Evolutionary conservation across 2,113 vertebrate species (phyloP).

Genomic region (Hypomesus transpacificus): DNA sequence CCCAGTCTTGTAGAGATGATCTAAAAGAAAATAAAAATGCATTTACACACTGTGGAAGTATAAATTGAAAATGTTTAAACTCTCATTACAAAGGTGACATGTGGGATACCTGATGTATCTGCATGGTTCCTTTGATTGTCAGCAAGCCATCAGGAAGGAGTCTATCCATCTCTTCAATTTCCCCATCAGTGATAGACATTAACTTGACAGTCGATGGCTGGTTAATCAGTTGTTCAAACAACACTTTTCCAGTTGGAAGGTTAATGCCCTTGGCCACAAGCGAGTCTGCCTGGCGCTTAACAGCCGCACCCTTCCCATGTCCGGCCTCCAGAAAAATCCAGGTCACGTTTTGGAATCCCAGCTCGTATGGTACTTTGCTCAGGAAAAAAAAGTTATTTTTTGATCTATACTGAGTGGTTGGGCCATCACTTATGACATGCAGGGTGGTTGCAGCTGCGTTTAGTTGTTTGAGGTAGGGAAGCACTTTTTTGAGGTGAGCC

Average conservation of each 20-base stretch:
- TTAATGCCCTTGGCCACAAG: not conserved
- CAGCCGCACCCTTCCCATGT: constrained; percentile 10
- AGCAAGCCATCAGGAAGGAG: constrained; percentile 12
- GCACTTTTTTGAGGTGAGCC: not conserved
- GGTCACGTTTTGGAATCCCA: not conserved
- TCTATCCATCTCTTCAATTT: constrained; percentile 12
- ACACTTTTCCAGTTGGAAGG: not conserved
- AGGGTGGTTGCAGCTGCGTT: constrained; percentile 2
- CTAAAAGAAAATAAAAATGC: not conserved
- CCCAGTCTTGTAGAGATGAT: not conserved
- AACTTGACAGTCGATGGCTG: constrained; percentile 9
- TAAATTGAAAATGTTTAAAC: not conserved
- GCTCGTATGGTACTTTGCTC: constrained; percentile 4
- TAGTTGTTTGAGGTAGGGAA: not conserved
- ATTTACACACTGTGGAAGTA: not conserved
- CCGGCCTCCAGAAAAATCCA: constrained; percentile 6
- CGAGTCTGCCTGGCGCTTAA: not conserved
- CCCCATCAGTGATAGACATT: constrained; percentile 10
- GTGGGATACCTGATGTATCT: constrained; percentile 10
- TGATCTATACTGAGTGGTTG: constrained; percentile 5
- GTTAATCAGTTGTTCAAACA: not conserved
- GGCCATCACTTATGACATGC: not conserved
- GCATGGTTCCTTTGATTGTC: constrained; percentile 12
- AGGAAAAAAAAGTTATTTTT: not conserved
- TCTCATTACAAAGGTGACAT: constrained; percentile 2